Evolutionary conservation across 2,113 vertebrate species (phyloP).

Genomic region (Rhegmatorhina hoffmannsi): DNA sequence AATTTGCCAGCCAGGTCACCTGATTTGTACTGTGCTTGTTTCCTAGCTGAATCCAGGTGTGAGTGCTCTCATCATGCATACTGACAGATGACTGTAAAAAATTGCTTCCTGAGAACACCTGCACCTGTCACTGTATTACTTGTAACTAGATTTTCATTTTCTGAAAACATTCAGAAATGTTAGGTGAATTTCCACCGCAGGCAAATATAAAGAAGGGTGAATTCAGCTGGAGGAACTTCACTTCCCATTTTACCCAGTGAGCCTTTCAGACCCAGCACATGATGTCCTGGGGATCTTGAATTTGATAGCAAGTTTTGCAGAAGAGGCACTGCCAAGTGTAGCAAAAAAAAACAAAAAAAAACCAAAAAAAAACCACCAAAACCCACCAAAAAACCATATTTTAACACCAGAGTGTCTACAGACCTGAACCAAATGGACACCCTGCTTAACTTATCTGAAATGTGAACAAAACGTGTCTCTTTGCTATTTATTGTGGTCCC

Average conservation of each 20-base stretch:
- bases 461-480: neutral
- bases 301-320: neutral
- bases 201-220: neutral
- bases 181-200: constrained; percentile 1
- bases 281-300: neutral
- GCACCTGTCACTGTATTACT: constrained; percentile 21
- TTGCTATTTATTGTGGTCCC: neutral
- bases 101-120: constrained; percentile 17
- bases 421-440: neutral
- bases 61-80: constrained; percentile 3
- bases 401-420: neutral
- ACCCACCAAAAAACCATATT: too few relatives aligned
- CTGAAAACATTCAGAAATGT: neutral
- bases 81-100: constrained; percentile 33
- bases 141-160: constrained; percentile 15
- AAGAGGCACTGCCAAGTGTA: neutral
- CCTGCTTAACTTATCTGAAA: neutral
- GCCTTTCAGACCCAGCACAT: neutral
- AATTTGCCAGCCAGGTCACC: constrained; percentile 9
- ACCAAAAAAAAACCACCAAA: too few relatives aligned
- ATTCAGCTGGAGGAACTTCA: neutral
- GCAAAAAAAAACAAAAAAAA: too few relatives aligned
- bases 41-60: constrained; percentile 4
- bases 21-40: neutral
- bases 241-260: neutral